phyloP scores from a whole-genome alignment of 1,140 invertebrate genomes.

The Apis dorsata region DNA sequence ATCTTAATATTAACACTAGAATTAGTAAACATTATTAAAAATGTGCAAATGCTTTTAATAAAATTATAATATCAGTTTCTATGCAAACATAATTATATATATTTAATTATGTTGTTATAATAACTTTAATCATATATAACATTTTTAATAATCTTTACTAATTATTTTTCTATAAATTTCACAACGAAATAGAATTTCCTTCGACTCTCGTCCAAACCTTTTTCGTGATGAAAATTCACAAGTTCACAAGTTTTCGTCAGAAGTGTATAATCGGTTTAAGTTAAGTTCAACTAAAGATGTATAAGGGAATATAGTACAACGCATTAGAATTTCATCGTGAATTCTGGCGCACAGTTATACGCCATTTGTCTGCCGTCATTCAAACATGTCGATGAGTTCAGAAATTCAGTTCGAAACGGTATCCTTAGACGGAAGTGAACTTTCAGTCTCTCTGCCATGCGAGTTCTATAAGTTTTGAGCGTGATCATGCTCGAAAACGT shows the following conservation, averaged over 20 bases:
- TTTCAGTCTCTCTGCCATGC: neutral
- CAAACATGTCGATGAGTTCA: slow-evolving; percentile 13
- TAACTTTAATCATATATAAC: no score
- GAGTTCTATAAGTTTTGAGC: neutral
- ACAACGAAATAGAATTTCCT: neutral
- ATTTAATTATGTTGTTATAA: no score
- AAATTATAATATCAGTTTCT: no score
- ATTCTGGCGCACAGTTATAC: neutral
- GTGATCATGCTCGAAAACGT: neutral
- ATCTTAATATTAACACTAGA: no score
- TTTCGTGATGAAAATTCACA: neutral
- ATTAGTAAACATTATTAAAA: no score
- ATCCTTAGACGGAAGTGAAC: neutral
- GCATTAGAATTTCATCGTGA: slow-evolving; percentile 5
- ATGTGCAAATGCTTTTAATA: no score
- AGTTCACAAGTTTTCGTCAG: neutral
- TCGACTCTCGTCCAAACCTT: neutral
- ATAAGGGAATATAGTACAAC: no score
- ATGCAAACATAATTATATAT: no score
- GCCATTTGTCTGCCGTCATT: neutral
- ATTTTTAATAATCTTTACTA: no score
- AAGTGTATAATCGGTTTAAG: neutral
- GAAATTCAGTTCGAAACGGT: neutral
- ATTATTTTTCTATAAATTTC: no score
- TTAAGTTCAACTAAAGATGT: neutral